Evolutionary conservation across 1,140 invertebrate genomes (phyloP).

Genomic region (Leguminivora glycinivorella): DNA sequence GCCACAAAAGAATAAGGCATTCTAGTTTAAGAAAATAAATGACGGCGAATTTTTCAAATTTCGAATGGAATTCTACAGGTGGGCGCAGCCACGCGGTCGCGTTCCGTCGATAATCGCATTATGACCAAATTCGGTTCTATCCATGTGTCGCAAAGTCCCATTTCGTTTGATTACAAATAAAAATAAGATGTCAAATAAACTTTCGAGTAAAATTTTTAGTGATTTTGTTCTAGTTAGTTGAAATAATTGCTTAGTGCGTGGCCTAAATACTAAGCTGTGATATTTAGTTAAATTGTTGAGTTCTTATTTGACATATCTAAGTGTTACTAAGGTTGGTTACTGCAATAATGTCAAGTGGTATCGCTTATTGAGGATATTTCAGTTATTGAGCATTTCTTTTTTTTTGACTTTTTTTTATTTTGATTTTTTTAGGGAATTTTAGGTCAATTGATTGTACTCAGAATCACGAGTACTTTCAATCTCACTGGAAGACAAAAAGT

Average conservation of each 20-base stretch:
- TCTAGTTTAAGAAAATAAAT: slow-evolving; percentile 33
- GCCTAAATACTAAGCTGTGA: slow-evolving; percentile 26
- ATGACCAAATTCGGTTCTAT: background rate
- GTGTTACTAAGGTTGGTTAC: slow-evolving; percentile 17
- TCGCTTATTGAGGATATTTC: too few species aligned
- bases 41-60: slow-evolving; percentile 36
- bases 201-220: background rate
- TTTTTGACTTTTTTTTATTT: too few species aligned
- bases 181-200: background rate
- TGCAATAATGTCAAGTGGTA: slow-evolving; percentile 9
- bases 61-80: slow-evolving; percentile 2
- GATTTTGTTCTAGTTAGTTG: slow-evolving; percentile 8
- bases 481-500: too few species aligned
- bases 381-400: too few species aligned
- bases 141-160: background rate
- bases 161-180: background rate
- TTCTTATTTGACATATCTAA: slow-evolving; percentile 19
- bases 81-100: slow-evolving; percentile 11
- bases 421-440: too few species aligned
- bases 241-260: slow-evolving; percentile 17
- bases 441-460: too few species aligned
- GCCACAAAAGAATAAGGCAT: background rate
- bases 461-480: too few species aligned
- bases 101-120: background rate
- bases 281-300: slow-evolving; percentile 21